These are phyloP conservation scores for Lutraria lutraria DNA, from an alignment of 2,888 invertebrate species.

Conservation along the genomic window DNA sequence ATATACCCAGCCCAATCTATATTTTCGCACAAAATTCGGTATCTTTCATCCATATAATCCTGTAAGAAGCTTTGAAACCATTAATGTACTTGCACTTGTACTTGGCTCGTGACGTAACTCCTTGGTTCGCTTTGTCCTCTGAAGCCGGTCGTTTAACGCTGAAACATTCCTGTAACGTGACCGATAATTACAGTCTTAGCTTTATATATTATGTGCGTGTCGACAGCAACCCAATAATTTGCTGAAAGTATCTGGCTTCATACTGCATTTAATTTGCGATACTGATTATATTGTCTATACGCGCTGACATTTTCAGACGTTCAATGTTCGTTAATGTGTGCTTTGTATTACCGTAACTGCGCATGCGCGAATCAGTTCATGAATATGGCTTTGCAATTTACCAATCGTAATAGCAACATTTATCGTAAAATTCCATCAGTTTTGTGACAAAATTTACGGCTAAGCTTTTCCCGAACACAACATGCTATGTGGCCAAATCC, in stretches of 20 bases:
- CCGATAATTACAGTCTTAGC: background rate
- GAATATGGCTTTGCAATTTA: background rate
- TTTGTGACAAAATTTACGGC: background rate
- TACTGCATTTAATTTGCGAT: background rate
- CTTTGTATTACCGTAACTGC: background rate
- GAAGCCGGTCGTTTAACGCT: background rate
- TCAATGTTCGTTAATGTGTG: background rate
- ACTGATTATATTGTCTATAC: background rate
- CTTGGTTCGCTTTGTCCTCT: background rate
- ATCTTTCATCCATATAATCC: too few species aligned
- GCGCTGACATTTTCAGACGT: background rate
- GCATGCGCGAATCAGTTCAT: background rate
- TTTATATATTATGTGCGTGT: background rate
- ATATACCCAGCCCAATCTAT: too few species aligned
- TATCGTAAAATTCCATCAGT: background rate
- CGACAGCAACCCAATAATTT: slow-evolving; percentile 2
- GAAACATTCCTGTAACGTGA: background rate
- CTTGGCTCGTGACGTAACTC: too few species aligned
- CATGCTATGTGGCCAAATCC: too few species aligned
- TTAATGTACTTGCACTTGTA: too few species aligned
- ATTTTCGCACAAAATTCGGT: too few species aligned
- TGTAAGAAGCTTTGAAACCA: too few species aligned
- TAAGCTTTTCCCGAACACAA: too few species aligned
- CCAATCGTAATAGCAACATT: background rate
- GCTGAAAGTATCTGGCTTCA: background rate